These are phyloP conservation scores for Arctia plantaginis DNA, from an alignment of 2,888 invertebrate genomes.

Conservation along the genomic window DNA sequence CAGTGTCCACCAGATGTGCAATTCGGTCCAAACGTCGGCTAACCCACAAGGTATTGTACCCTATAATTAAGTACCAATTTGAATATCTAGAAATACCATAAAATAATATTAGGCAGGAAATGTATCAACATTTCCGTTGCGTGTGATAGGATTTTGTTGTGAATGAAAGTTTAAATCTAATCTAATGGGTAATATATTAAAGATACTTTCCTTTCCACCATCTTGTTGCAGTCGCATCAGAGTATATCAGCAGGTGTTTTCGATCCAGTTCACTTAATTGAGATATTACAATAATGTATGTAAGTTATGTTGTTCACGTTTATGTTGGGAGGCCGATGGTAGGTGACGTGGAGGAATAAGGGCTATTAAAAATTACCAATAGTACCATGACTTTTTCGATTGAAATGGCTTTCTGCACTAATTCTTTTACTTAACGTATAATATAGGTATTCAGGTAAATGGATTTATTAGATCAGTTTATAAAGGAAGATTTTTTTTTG, in stretches of 20 bases:
- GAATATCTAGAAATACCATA: background rate
- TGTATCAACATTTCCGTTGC: background rate
- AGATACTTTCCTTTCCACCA: background rate
- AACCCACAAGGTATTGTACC: background rate
- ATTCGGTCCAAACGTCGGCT: background rate
- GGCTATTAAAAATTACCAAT: background rate
- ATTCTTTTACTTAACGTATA: too few species aligned
- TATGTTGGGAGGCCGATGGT: background rate
- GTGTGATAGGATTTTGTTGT: background rate
- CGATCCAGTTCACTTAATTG: slow-evolving; percentile 10
- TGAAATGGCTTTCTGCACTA: too few species aligned
- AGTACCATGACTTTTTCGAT: background rate
- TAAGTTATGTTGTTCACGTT: slow-evolving; percentile 2
- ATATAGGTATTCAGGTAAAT: too few species aligned
- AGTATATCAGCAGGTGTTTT: background rate
- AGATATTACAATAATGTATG: background rate
- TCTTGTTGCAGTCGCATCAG: background rate
- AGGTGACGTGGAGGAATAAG: background rate
- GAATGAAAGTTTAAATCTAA: slow-evolving; percentile 1
- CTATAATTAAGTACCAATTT: background rate
- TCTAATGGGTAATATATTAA: background rate
- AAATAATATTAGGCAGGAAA: background rate
- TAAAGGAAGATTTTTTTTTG: too few species aligned
- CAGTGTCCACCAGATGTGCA: background rate
- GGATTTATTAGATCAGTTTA: too few species aligned